Evolutionary conservation across 2,797 vertebrate genomes (phyloP).

Genomic region (Heliangelus exortis): DNA sequence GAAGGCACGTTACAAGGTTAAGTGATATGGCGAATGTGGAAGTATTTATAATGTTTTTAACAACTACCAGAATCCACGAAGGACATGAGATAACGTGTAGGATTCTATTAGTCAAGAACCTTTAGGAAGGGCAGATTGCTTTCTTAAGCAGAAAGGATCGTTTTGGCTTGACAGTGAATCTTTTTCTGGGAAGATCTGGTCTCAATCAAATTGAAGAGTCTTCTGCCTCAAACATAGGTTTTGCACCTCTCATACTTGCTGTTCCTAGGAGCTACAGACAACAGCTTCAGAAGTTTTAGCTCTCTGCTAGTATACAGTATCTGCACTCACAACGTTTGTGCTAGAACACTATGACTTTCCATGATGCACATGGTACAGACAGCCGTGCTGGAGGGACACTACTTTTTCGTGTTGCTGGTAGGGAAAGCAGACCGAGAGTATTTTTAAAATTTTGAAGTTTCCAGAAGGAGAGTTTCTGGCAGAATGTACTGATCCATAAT

Average conservation of each 20-base stretch:
- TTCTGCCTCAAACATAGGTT: slow-evolving; percentile 70
- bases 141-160: slow-evolving; percentile 28
- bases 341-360: slow-evolving; percentile 63
- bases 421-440: slow-evolving; percentile 21
- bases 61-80: slow-evolving; percentile 68
- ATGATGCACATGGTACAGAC: slow-evolving; percentile 38
- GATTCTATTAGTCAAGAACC: slow-evolving; percentile 72
- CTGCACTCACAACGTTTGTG: slow-evolving; percentile 65
- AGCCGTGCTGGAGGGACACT: slow-evolving; percentile 55
- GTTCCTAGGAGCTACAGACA: slow-evolving; percentile 72
- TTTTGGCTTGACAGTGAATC: slow-evolving; percentile 19
- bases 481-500: slow-evolving; percentile 19
- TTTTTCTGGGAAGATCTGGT: slow-evolving; percentile 50
- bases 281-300: slow-evolving; percentile 60
- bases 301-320: slow-evolving; percentile 52
- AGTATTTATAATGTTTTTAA: slow-evolving; percentile 56
- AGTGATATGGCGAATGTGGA: slow-evolving; percentile 35
- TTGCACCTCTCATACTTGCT: slow-evolving; percentile 67
- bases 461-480: slow-evolving; percentile 64
- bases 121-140: slow-evolving; percentile 47
- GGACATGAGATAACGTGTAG: slow-evolving; percentile 64
- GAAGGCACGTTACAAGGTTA: slow-evolving; percentile 90
- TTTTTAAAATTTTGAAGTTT: slow-evolving; percentile 27
- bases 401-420: slow-evolving; percentile 1
- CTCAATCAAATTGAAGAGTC: slow-evolving; percentile 49